Evolutionary conservation across 1,140 invertebrate species (phyloP).

Genomic region (Atopsyche davidsoni): DNA sequence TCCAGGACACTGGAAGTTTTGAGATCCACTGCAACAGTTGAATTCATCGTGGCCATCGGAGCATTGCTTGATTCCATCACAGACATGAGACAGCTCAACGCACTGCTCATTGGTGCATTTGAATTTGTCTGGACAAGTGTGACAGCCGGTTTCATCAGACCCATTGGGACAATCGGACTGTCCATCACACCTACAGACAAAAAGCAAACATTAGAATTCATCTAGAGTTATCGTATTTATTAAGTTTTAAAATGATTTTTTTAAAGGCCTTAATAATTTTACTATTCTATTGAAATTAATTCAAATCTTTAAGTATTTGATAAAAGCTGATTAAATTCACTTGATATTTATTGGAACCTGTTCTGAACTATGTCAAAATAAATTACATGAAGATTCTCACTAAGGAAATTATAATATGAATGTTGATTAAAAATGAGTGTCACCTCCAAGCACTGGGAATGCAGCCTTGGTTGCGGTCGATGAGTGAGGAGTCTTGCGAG

Average conservation of each 20-base stretch:
- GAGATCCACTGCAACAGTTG: constrained; percentile 52
- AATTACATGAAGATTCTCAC: too few relatives aligned
- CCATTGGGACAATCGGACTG: constrained; percentile 78
- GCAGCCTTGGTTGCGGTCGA: constrained; percentile 55
- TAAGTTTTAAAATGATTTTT: too few relatives aligned
- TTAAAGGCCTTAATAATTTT: too few relatives aligned
- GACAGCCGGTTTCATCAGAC: constrained; percentile 73
- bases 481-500: constrained; percentile 29
- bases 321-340: neutral
- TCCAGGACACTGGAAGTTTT: constrained; percentile 60
- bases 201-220: too few relatives aligned
- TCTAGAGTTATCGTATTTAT: too few relatives aligned
- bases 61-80: constrained; percentile 69
- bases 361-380: too few relatives aligned
- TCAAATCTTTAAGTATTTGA: neutral
- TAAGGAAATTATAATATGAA: too few relatives aligned
- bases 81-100: constrained; percentile 63
- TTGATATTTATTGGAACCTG: too few relatives aligned
- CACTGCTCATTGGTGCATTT: constrained; percentile 69
- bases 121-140: constrained; percentile 59
- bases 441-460: constrained; percentile 74
- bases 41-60: constrained; percentile 61
- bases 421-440: constrained; percentile 18
- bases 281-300: neutral
- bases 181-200: constrained; percentile 61